A percentile compares a stretch with the other conserved stretches of the same genome.
Evolutionary conservation across 2,797 vertebrate genomes (phyloP).

Genomic region (Thaleichthys pacificus): DNA sequence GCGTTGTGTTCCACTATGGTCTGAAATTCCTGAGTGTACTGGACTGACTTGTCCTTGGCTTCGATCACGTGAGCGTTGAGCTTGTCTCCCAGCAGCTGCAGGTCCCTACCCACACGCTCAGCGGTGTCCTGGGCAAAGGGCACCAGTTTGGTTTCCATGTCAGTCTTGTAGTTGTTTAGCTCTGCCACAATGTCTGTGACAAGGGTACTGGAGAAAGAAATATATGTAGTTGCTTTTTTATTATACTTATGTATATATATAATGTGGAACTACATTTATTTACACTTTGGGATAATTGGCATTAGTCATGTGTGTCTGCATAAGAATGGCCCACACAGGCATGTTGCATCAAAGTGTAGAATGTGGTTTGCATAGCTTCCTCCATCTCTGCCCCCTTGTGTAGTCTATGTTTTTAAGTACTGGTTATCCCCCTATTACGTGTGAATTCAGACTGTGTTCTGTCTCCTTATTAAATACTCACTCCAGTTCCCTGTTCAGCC

Average conservation of each 20-base stretch:
- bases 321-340: background rate
- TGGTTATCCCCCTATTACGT: background rate
- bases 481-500: slow-evolving; percentile 79
- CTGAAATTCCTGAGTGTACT: slow-evolving; percentile 66
- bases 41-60: slow-evolving; percentile 51
- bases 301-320: background rate
- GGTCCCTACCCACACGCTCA: slow-evolving; percentile 57
- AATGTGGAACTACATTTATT: background rate
- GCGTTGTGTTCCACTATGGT: slow-evolving; percentile 68
- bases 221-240: background rate
- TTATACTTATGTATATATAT: background rate
- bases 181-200: slow-evolving; percentile 69
- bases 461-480: slow-evolving; percentile 66
- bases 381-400: background rate
- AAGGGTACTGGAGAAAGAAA: slow-evolving; percentile 51
- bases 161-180: slow-evolving; percentile 51
- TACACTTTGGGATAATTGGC: background rate
- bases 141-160: slow-evolving; percentile 55
- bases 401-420: background rate
- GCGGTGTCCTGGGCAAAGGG: slow-evolving; percentile 55
- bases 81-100: slow-evolving; percentile 58
- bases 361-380: background rate
- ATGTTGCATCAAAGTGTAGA: background rate
- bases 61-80: slow-evolving; percentile 67
- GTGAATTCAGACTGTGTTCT: background rate